Evolutionary conservation across 1,140 invertebrate species (phyloP).

Genomic region (Bradysia coprophila): DNA sequence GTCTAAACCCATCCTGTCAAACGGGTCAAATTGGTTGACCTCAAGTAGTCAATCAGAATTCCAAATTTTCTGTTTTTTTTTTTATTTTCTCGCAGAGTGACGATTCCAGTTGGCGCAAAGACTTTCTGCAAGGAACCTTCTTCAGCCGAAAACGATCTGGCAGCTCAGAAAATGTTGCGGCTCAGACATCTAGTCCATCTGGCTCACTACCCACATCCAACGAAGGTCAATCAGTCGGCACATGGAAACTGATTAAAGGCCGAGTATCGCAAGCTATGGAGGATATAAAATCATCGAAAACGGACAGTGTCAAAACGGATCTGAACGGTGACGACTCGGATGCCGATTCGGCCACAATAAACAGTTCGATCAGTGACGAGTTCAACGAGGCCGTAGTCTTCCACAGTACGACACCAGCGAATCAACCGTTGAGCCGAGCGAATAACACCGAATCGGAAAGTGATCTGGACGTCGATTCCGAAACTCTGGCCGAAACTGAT

Average conservation of each 20-base stretch:
- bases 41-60: no score
- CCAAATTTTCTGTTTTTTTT: slow-evolving; percentile 1
- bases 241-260: slow-evolving; percentile 22
- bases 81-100: slow-evolving; percentile 12
- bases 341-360: slow-evolving; percentile 15
- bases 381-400: slow-evolving; percentile 1
- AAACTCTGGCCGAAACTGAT: neutral
- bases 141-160: slow-evolving; percentile 18
- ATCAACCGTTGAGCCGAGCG: neutral
- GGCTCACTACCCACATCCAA: no score
- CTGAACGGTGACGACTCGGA: neutral
- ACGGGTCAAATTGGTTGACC: no score
- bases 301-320: neutral
- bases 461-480: slow-evolving; percentile 1
- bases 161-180: no score
- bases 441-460: slow-evolving; percentile 16
- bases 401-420: neutral
- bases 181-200: no score
- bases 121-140: slow-evolving; percentile 19
- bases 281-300: slow-evolving; percentile 22
- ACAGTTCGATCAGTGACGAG: slow-evolving; percentile 15
- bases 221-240: slow-evolving; percentile 13
- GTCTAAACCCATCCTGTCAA: no score
- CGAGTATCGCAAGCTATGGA: slow-evolving; percentile 22
- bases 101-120: slow-evolving; percentile 21